Conservation (phyloP, 2,888 invertebrate species). For the Diplazon laetatorius region DNA sequence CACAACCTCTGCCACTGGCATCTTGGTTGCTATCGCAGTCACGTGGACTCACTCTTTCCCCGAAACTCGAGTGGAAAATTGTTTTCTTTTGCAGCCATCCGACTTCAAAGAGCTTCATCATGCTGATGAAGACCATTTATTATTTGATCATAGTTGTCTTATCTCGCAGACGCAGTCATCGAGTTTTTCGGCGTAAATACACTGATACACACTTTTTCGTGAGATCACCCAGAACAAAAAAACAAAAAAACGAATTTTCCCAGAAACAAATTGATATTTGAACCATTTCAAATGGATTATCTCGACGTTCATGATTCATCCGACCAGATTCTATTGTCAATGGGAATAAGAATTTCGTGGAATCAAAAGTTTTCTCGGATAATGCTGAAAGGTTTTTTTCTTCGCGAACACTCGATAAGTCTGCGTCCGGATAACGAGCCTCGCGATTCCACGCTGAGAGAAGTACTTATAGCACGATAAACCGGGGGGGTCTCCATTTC, state of each 20-base stretch:
- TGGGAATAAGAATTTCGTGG: neutral
- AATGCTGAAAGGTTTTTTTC: neutral
- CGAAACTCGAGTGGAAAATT: constrained; percentile 3
- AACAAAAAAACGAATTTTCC: neutral
- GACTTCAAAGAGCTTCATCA: constrained; percentile 27
- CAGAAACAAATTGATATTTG: neutral
- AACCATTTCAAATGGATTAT: neutral
- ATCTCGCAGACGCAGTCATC: neutral
- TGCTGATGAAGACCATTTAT: constrained; percentile 4
- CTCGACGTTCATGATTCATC: neutral
- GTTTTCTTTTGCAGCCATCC: neutral
- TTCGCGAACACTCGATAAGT: constrained; percentile 5
- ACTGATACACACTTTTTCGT: too few species aligned
- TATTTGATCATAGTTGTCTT: neutral
- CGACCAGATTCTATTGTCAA: neutral
- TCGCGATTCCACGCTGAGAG: constrained; percentile 4
- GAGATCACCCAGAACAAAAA: too few species aligned
- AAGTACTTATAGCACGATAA: constrained; percentile 62
- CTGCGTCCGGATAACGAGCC: constrained; percentile 15
- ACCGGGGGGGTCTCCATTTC: constrained; percentile 57
- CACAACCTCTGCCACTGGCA: constrained; percentile 51
- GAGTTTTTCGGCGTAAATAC: neutral
- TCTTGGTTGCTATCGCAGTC: constrained; percentile 13
- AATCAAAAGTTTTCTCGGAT: neutral
- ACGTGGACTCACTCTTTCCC: neutral